Evolutionary conservation across 2,797 vertebrate genomes (phyloP), one percentile per base, ranked within the genome.

Genomic region (Arnoldichthys spilopterus): DNA sequence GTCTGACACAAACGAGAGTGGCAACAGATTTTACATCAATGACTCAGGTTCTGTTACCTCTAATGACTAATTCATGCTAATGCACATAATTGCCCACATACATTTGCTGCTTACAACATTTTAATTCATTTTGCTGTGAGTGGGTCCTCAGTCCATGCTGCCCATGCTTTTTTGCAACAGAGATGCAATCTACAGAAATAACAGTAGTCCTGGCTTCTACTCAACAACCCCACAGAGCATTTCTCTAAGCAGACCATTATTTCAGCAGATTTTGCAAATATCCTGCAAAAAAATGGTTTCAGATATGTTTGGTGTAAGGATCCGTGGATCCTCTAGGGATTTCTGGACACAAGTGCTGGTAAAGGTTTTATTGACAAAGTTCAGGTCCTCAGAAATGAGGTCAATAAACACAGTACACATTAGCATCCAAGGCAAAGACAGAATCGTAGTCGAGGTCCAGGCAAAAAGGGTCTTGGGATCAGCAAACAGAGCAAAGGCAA

Each of bases 41-140:
- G 49, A 54, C 45, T 69, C 26, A 28, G 64, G 64, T 69, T 69
- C 49, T 12, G 7, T 37, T 54, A 32, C 18, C 28, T 53, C 30
- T 54, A 37, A 37, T 71, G 16, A 69, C 45, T 32, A 54, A 34
- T 54, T 54, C 30, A 34, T 54, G 16, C 49, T 54, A 71, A 71
- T 69, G 24, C 24, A 49, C 45, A 49, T 49, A 69, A 69, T 69
- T 51, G 24, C 20, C 22, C 18, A n/a, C 22, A 12, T 53, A 71
- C 30, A 37, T 54, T 53, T 30, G 37, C 4, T 9, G 28, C 18
- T 32, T 69, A 13, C 26, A n/a, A 7, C 4, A 37, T 34, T 53
- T 32, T 15, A 20, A 34, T 34, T 28, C 5, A 49, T 54, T 71
- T 49, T 18, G 7, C 26, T 30, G 7, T 49, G 24, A 49, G 24